Conservation (phyloP, 2,888 invertebrate genomes). For the Heliconius erato region DNA sequence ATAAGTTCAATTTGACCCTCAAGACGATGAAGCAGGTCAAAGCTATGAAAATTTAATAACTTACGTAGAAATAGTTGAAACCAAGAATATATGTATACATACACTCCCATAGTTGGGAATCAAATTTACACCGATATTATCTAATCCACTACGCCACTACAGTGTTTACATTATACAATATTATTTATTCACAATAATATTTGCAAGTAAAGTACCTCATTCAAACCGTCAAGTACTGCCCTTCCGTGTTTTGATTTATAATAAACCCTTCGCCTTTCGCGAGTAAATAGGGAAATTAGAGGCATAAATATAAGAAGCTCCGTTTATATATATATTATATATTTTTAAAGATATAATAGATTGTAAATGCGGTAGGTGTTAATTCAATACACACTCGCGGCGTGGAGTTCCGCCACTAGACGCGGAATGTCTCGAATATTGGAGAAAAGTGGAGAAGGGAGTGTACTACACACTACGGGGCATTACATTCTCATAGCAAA, state of each 20-base stretch:
- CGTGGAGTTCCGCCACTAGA: too few species aligned
- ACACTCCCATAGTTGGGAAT: neutral
- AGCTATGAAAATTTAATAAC: too few species aligned
- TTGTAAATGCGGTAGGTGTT: neutral
- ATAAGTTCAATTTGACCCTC: too few species aligned
- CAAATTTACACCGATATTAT: neutral
- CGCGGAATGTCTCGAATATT: too few species aligned
- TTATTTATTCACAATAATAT: conserved; percentile 28
- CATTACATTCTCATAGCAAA: too few species aligned
- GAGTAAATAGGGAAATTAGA: conserved; percentile 42
- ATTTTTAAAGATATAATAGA: neutral
- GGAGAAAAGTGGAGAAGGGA: too few species aligned
- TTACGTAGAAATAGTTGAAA: too few species aligned
- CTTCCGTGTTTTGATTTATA: conserved; percentile 50
- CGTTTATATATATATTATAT: neutral
- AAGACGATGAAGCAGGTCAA: too few species aligned
- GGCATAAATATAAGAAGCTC: conserved; percentile 21
- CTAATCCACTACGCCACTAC: neutral
- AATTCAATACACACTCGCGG: too few species aligned
- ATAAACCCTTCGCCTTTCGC: conserved; percentile 36
- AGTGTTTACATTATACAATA: neutral
- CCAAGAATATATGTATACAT: too few species aligned
- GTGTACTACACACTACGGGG: too few species aligned
- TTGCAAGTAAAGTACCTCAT: conserved; percentile 48
- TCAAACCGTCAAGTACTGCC: conserved; percentile 39